phyloP scores from a whole-genome alignment of 2,113 vertebrate genomes.

The Anthoscopus minutus region DNA sequence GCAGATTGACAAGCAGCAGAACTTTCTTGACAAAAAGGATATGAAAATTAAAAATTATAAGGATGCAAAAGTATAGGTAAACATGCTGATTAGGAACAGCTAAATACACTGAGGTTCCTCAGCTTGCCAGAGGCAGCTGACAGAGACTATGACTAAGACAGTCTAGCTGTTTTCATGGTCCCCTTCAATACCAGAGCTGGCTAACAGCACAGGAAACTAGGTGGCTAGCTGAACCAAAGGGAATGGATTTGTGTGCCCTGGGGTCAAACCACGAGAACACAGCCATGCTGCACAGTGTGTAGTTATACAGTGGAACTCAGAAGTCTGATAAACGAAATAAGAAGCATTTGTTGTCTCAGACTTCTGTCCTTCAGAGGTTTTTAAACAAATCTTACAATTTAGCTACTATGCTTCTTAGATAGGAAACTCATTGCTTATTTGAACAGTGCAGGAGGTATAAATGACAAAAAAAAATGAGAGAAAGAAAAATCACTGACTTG shows the following conservation, averaged over 20 bases:
- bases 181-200: not conserved
- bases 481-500: not conserved
- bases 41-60: not conserved
- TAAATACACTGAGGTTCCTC: not conserved
- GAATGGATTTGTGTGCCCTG: not conserved
- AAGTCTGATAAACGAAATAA: not conserved
- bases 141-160: not conserved
- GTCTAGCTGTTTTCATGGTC: not conserved
- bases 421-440: conserved; percentile 15
- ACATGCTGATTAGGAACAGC: not conserved
- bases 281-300: not conserved
- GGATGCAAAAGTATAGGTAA: not conserved
- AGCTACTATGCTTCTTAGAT: not conserved
- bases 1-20: not conserved
- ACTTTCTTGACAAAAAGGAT: not conserved
- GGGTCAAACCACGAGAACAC: not conserved
- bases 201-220: not conserved
- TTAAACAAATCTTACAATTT: not conserved
- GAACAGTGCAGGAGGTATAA: not conserved
- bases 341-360: not conserved
- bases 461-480: not conserved
- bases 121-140: not conserved
- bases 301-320: accelerated
- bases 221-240: not conserved
- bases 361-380: not conserved